Percentiles rank a stretch among this genome's conserved stretches.
phyloP scores from a whole-genome alignment of 2,888 invertebrate genomes.

The Drosophila mimica region DNA sequence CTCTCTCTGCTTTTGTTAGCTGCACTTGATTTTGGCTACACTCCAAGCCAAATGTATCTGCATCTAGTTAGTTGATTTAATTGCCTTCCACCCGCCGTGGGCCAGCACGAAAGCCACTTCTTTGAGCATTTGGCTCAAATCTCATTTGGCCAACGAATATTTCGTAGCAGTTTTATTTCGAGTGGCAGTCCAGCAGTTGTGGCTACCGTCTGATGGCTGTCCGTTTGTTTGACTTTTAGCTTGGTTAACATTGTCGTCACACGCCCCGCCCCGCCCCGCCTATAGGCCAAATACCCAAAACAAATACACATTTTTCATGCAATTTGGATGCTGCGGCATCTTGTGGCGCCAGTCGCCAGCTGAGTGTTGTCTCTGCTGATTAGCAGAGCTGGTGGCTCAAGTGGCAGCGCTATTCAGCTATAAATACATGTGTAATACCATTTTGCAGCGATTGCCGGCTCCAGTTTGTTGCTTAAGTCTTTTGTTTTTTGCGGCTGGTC shows the following conservation, averaged over 20 bases:
- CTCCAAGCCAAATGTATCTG: constrained; percentile 12
- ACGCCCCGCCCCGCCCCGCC: constrained; percentile 24
- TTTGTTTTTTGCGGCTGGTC: constrained; percentile 37
- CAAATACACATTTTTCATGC: constrained; percentile 64
- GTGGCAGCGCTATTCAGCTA: constrained; percentile 31
- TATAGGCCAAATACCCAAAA: constrained; percentile 17
- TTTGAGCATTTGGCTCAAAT: constrained; percentile 45
- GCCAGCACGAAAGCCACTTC: constrained; percentile 57
- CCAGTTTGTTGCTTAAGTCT: constrained; percentile 73
- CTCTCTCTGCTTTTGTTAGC: background rate
- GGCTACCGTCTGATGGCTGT: constrained; percentile 81
- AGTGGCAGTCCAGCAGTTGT: constrained; percentile 54
- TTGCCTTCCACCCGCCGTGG: constrained; percentile 51
- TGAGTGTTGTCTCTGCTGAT: constrained; percentile 74
- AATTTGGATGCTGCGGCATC: constrained; percentile 67
- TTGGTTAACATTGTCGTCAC: constrained; percentile 67
- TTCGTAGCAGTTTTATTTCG: constrained; percentile 48
- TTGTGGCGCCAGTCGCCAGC: constrained; percentile 66
- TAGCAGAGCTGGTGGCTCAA: constrained; percentile 55
- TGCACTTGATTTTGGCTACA: constrained; percentile 5
- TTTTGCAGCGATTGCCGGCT: constrained; percentile 12
- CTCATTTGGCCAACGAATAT: constrained; percentile 38
- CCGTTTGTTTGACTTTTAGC: constrained; percentile 77
- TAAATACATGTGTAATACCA: constrained; percentile 46
- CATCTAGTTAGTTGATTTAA: constrained; percentile 43